Conservation (phyloP, 2,888 invertebrate genomes). For the Labia minor region DNA sequence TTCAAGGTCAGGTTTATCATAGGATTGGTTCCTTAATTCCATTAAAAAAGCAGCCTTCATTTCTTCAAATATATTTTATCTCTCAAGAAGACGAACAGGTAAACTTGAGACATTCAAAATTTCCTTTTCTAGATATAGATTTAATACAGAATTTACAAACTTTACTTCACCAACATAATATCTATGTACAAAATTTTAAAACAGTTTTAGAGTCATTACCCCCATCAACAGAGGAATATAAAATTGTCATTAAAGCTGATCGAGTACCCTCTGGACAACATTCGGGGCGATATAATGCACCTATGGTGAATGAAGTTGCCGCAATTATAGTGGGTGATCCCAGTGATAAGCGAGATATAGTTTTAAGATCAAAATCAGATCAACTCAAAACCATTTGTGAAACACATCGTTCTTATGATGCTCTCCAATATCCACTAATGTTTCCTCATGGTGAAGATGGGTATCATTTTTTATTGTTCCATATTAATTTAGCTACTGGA, state of each 20-base stretch:
- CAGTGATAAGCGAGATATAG: too few species aligned
- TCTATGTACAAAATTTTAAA: slow-evolving; percentile 23
- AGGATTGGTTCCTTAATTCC: slow-evolving; percentile 25
- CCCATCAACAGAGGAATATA: slow-evolving; percentile 18
- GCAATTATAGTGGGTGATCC: too few species aligned
- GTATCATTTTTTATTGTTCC: too few species aligned
- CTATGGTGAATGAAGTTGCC: too few species aligned
- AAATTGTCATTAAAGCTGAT: slow-evolving; percentile 23
- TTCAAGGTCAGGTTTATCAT: slow-evolving; percentile 28
- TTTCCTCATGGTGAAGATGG: too few species aligned
- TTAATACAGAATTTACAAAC: too few species aligned
- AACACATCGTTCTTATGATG: too few species aligned
- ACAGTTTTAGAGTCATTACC: slow-evolving; percentile 21
- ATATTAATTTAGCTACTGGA: too few species aligned
- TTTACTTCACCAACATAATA: slow-evolving; percentile 23
- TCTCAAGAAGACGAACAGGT: slow-evolving; percentile 21
- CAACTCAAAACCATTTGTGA: too few species aligned
- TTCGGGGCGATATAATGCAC: slow-evolving; percentile 17
- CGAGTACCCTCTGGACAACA: slow-evolving; percentile 20
- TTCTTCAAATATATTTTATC: slow-evolving; percentile 28
- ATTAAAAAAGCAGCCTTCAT: slow-evolving; percentile 23
- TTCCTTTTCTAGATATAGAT: slow-evolving; percentile 7
- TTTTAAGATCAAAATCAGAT: too few species aligned
- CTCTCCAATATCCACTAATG: too few species aligned
- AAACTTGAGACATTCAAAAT: slow-evolving; percentile 15